Base-by-base conservation (phyloP, 2,797 vertebrate genomes). In the Neoniphon sammara region DNA sequence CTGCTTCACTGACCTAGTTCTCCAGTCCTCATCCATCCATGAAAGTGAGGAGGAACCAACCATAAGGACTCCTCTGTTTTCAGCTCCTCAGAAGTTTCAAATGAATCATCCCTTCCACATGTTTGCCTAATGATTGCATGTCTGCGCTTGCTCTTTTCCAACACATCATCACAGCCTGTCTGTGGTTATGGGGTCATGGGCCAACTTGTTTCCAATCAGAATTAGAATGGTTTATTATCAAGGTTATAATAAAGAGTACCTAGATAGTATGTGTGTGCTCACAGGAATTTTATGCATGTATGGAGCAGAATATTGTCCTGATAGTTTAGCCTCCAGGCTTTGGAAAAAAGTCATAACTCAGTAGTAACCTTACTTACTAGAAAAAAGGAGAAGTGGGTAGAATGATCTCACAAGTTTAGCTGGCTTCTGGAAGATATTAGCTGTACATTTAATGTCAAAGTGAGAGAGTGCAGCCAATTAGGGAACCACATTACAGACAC, bases 101-200 rank as follows among this genome's bases (percentile, higher is more conserved):
- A 92, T 92, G 91, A 92, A 89, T 93, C 90, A 92, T 90, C 88
- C 72, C 87, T 89, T 93, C 91, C 92, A 89, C 85, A 87, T 90
- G 88, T 90, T 91, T 92, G 78, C 81, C 72, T 91, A 92, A 90
- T 92, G 89, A 92, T 74, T 82, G 82, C 89, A 93, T 87, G 92
- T 93, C 91, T 91, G 85, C 66, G 15, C 90, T 80, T 61, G 90
- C 79, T 84, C 77, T 62, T 90, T 91, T 88, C 89, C 89, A 87
- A 66, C 85, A 89, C 88, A 87, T 87, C 87, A 88, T 88, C 79
- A 31, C 79, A 76, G 67, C 58, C 82, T 65, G 69, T 87, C 84
- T 89, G 88, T 84, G 87, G 87, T 79, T 80, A 66, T 1, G 54
- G 83, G 88, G 81, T 90, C 84, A 88, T 12, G 36, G 70, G 77